Evolutionary conservation across 2,888 invertebrate species (phyloP).

Genomic region (Adela reaumurella): DNA sequence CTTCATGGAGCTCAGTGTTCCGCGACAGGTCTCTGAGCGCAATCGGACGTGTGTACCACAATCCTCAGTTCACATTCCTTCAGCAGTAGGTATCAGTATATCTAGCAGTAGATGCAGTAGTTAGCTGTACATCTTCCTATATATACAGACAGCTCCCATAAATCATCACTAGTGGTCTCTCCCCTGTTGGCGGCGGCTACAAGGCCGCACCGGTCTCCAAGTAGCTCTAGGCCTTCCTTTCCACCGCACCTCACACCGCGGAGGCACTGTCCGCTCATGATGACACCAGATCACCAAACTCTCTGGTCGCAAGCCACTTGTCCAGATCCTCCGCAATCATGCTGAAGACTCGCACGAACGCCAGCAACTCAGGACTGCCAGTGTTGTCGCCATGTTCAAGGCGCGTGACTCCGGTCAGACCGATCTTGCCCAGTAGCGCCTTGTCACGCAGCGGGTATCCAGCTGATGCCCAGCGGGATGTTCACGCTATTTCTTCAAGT

Average conservation of each 20-base stretch:
- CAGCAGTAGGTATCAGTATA: no score
- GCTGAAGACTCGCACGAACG: no score
- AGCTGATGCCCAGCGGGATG: slow-evolving; percentile 77
- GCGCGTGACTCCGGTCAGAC: slow-evolving; percentile 63
- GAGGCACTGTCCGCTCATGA: slow-evolving; percentile 20
- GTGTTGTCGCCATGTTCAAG: slow-evolving; percentile 69
- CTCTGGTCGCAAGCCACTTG: slow-evolving; percentile 28
- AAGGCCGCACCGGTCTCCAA: slow-evolving; percentile 38
- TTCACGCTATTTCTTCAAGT: slow-evolving; percentile 74
- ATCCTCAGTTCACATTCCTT: no score
- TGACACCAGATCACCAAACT: slow-evolving; percentile 35
- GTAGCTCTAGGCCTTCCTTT: slow-evolving; percentile 33
- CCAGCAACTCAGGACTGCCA: no score
- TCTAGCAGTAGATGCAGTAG: no score
- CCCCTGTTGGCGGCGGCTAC: slow-evolving; percentile 28
- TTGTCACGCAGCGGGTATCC: slow-evolving; percentile 73
- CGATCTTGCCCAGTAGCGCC: slow-evolving; percentile 63
- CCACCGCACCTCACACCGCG: slow-evolving; percentile 24
- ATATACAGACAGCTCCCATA: slow-evolving; percentile 17
- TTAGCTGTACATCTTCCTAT: no score
- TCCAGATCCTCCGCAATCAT: slow-evolving; percentile 37
- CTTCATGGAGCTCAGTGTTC: no score
- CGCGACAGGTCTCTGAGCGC: no score
- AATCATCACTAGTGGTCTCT: slow-evolving; percentile 10
- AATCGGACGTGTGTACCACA: no score